Evolutionary conservation across 2,888 invertebrate genomes (phyloP), one percentile per base, ranked within the genome.

Genomic region (Cephalotes varians): DNA sequence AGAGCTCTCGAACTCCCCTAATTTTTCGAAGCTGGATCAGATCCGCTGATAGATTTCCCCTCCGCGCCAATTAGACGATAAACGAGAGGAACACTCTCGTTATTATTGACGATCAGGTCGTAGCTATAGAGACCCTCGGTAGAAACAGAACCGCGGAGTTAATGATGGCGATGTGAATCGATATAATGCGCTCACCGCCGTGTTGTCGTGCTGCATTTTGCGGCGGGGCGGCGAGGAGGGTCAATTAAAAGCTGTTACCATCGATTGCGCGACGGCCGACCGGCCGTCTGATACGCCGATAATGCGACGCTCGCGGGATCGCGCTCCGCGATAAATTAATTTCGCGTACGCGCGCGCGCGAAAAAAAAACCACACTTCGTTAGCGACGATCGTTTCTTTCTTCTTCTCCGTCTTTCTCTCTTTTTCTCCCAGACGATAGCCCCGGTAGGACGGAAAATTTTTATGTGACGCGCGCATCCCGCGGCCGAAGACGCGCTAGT

Each of bases 181-280:
- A 79, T 79, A 79, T 69, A 58, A 79, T 51, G 56, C 69, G 60
- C 31, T 56, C 67, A 54, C 76, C 7, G 73, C 49, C 77, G 56
- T 47, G 77, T 71, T 44, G 71, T 54, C 54, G 77, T 56, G 56
- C 25, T 40, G 77, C 71, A 56, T 71, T 71, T 79, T 34, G 44
- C 67, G 31, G 34, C 44, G 31, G 34, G 1, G 21, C 56, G 71
- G 44, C 34, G 77, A 34, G 34, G 56, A 15, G 44, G 44, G 56
- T 71, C 77, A 79, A 79, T 79, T 79, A 79, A 79, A 79, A 71
- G 56, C 71, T 44, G 71, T 79, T 79, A 71, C 56, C 77, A 71
- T 79, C 77, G 77, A 79, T 79, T 79, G 72, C 77, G 71, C 76
- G 76, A 10, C 76, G 76, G 15, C 76, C 37, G 64, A 12, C 49